These are phyloP conservation scores for Halcyon badia DNA, from an alignment of 2,797 vertebrate genomes.

Conservation along the genomic window DNA sequence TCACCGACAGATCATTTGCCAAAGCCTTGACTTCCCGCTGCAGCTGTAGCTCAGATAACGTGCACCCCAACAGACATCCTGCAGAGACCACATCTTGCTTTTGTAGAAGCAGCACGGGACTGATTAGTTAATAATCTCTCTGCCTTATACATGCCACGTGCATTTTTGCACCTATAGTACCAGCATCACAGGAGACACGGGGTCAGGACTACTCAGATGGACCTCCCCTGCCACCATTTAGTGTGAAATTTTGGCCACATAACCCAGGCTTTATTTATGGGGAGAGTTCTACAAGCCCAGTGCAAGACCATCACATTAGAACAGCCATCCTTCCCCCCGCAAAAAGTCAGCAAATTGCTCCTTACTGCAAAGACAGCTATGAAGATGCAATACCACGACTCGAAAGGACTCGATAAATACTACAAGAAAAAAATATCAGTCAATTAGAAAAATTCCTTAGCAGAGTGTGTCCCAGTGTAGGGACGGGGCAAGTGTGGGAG, in stretches of 20 bases:
- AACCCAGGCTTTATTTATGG: background rate
- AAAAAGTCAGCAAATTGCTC: background rate
- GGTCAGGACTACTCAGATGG: background rate
- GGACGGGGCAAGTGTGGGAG: background rate
- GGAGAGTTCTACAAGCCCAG: background rate
- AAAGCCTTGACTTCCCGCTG: background rate
- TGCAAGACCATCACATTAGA: background rate
- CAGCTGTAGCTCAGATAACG: background rate
- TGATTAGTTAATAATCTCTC: background rate
- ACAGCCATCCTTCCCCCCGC: background rate
- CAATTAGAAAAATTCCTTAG: background rate
- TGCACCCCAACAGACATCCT: background rate
- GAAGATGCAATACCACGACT: background rate
- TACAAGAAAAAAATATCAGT: background rate
- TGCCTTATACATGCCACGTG: background rate
- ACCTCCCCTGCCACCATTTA: background rate
- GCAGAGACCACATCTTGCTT: background rate
- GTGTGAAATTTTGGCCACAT: background rate
- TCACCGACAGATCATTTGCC: background rate
- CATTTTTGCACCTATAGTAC: background rate
- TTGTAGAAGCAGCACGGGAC: background rate
- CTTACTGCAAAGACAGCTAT: conserved; percentile 28
- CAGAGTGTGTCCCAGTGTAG: accelerated
- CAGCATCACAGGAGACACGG: background rate
- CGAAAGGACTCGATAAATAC: accelerated